Percentiles rank a stretch among this genome's conserved stretches.
phyloP scores from a whole-genome alignment of 2,888 invertebrate genomes.

The Aspidapion aeneum region DNA sequence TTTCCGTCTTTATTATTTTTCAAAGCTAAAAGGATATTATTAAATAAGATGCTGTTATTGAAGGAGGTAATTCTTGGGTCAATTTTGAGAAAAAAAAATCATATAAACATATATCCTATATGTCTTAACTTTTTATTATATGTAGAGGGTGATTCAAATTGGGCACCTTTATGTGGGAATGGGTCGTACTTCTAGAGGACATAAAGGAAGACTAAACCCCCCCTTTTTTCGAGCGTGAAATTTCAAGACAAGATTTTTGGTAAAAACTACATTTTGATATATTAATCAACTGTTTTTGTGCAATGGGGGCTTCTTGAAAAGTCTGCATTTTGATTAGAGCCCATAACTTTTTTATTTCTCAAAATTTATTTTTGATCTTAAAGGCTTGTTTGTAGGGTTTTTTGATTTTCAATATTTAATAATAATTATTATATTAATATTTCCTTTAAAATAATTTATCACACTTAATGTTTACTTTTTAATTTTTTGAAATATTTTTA shows the following conservation, averaged over 20 bases:
- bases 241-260: not conserved
- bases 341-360: not conserved
- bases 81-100: too few species aligned
- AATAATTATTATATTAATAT: too few species aligned
- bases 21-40: too few species aligned
- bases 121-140: too few species aligned
- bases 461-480: too few species aligned
- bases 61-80: too few species aligned
- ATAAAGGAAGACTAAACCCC: not conserved
- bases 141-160: not conserved
- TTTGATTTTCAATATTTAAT: too few species aligned
- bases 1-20: too few species aligned
- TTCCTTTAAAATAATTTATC: too few species aligned
- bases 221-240: not conserved
- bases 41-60: too few species aligned
- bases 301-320: not conserved
- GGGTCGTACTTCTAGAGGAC: not conserved
- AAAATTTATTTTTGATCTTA: not conserved
- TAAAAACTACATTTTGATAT: not conserved
- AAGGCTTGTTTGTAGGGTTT: not conserved
- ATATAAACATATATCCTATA: too few species aligned
- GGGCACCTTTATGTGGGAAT: not conserved
- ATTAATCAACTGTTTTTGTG: not conserved
- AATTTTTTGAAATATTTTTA: too few species aligned
- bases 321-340: not conserved